Base-by-base conservation (phyloP, 2,113 vertebrate species). In the Echinops telfairi region DNA sequence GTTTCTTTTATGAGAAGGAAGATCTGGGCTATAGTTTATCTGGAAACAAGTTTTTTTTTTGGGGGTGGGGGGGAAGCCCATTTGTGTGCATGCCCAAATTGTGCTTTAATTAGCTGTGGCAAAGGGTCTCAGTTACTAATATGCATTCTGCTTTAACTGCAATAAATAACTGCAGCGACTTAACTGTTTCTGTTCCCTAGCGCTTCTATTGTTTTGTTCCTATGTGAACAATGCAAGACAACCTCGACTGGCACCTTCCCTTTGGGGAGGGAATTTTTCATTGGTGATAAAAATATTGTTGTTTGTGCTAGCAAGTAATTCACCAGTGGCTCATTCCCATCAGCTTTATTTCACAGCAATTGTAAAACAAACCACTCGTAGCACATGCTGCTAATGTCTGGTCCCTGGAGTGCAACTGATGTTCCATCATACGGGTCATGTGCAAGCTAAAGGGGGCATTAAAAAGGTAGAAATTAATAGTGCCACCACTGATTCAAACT, bases 341-440 rank as follows among this genome's bases (percentile, higher is more conserved):
- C 97, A 95, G 96, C 95, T 97, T 98, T 97, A 97, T 97, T 98
- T 98, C 97, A 94, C 1, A 91, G 97, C 97, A 98, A 98, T 98
- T 98, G 98, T 98, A 98, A 98, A 98, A 98, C 96, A 98, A 98
- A 97, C 98, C 96, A 97, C 87, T 98, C 43, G 1, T 97, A 97
- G 96, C 96, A 71, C 95, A 97, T 93, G 96, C 95, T 96, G 97
- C 97, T 98, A 98, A 98, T 98, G 97, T 97, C 93, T 96, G 88
- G 96, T 98, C 98, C 97, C 97, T 95, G 93, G 97, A 76, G 97
- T 97, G 93, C 95, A 97, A 98, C 96, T 98, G 96, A 97, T 97
- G 96, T 95, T 97, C 91, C 93, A 58, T 95, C 94, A 92, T 97
- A 97, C 93, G 97, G 98, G 97, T 98, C 97, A 97, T 97, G 96